These are phyloP conservation scores for Herminia tarsipennalis DNA, from an alignment of 2,888 invertebrate genomes.

Conservation along the genomic window DNA sequence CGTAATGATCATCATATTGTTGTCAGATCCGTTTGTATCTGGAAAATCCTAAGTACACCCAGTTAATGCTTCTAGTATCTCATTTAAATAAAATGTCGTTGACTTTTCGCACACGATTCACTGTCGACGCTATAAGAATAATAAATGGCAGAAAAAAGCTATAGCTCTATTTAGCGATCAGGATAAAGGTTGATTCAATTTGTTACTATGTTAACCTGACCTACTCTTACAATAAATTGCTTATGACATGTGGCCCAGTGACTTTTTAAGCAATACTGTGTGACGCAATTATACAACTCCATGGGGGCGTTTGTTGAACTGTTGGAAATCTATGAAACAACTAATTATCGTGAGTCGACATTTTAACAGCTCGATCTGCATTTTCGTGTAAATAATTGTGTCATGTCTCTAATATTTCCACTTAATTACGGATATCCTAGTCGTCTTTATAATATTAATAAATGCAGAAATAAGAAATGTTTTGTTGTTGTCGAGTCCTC, in stretches of 20 bases:
- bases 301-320: slow-evolving; percentile 32
- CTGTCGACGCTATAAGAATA: slow-evolving; percentile 14
- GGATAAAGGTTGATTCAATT: slow-evolving; percentile 19
- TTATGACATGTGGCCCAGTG: slow-evolving; percentile 58
- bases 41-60: slow-evolving; percentile 61
- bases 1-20: slow-evolving; percentile 49
- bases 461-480: slow-evolving; percentile 24
- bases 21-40: slow-evolving; percentile 59
- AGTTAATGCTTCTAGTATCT: slow-evolving; percentile 47
- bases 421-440: too few species aligned
- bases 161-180: slow-evolving; percentile 11
- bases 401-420: too few species aligned
- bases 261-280: slow-evolving; percentile 57
- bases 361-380: too few species aligned
- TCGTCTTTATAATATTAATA: not conserved
- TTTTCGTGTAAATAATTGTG: too few species aligned
- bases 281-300: slow-evolving; percentile 48
- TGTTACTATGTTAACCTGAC: slow-evolving; percentile 50
- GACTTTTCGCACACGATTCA: slow-evolving; percentile 41
- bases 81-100: slow-evolving; percentile 47
- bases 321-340: not conserved
- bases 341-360: too few species aligned
- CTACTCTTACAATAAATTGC: slow-evolving; percentile 54
- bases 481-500: slow-evolving; percentile 23
- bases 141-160: slow-evolving; percentile 17